Evolutionary conservation across 2,888 invertebrate genomes (phyloP).

Genomic region (Torymus texanus): DNA sequence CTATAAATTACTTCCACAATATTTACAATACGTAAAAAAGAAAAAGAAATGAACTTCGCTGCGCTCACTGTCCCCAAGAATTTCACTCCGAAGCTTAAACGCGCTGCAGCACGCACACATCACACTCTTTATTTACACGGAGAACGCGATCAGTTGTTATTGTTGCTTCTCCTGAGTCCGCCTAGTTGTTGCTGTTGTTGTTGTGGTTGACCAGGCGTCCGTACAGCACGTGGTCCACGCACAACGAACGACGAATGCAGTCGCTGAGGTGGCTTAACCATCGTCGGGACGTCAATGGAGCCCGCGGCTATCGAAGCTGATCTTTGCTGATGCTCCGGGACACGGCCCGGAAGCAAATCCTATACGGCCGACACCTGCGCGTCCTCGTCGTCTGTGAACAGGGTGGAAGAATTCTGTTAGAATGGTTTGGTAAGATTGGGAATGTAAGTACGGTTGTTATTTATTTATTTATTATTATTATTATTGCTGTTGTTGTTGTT

Average conservation of each 20-base stretch:
- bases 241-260: conserved; percentile 55
- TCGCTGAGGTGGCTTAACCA: conserved; percentile 32
- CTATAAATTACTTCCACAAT: no score
- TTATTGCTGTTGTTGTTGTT: background rate
- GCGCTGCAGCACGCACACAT: background rate
- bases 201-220: background rate
- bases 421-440: background rate
- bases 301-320: conserved; percentile 43
- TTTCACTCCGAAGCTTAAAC: conserved; percentile 12
- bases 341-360: conserved; percentile 56
- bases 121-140: background rate
- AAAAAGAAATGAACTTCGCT: no score
- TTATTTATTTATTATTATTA: background rate
- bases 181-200: no score
- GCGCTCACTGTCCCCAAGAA: background rate
- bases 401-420: conserved; percentile 56
- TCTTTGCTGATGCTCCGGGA: conserved; percentile 47
- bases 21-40: no score
- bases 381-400: conserved; percentile 80
- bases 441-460: background rate
- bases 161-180: background rate
- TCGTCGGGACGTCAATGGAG: background rate
- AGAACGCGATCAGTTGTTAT: background rate
- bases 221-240: conserved; percentile 41
- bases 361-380: conserved; percentile 82